Base-by-base conservation (phyloP, 92 coral and sea anemone species). In the Paragorgia papillata region DNA sequence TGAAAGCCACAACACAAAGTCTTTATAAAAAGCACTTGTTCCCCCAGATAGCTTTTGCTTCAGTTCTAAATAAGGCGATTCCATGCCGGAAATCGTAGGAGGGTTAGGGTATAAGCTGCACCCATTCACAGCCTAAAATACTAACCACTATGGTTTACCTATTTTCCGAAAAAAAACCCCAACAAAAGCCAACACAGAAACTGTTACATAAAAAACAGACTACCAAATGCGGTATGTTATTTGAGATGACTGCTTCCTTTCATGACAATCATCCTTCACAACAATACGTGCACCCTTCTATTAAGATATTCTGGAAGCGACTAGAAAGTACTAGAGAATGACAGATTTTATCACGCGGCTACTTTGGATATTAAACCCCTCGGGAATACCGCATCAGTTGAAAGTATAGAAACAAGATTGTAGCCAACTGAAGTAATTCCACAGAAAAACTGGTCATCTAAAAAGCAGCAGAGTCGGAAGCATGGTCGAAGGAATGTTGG, bases 61-160 rank as follows among this genome's bases (percentile, higher is more conserved):
- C 43, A 10, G 4, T 37, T 37, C 43, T 37, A 37, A 37, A 46
- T 46, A 15, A 46, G 53, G n/a, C 15, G n/a, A 46, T 46, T 46
- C n/a, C 14, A 56, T n/a, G 22, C 62, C 28, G 62, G 62, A 56
- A 14, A 56, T 56, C 33, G 62, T 56, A 6, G 62, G 62, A 56
- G 62, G 29, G 14, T 56, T 22, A 17, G 17, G 62, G 30, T 22
- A n/a, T n/a, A 3, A 56, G 62, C 62, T 56, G 62, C 62, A 56
- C 62, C 62, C 62, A 13, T 22, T 56, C 29, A 13, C 62, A 13
- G 29, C 12, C 62, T 22, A 15, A 56, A 28, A 13, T 6, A 29
- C 62, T 3, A 13, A 6, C 9, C 29, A 14, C 62, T n/a, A 46
- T 2, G 53, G n/a, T 46, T 46, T 46, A 6, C n/a, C 53, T 15